These are phyloP conservation scores for Hozukius guyotensis DNA, from an alignment of 2,797 vertebrate genomes.

Conservation along the genomic window DNA sequence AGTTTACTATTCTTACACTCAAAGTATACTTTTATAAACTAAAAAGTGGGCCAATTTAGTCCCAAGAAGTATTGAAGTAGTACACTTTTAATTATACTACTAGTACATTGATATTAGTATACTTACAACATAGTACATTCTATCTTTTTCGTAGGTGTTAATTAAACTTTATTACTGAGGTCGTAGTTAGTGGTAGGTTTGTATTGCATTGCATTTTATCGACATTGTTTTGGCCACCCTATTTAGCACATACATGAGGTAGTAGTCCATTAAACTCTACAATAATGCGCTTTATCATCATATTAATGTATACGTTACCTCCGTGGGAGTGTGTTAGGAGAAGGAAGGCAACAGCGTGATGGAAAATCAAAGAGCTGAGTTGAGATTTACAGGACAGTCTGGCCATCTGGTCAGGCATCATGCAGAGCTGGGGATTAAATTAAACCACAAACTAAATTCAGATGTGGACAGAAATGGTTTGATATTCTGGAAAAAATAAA, in stretches of 20 bases:
- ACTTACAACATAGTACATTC: no score
- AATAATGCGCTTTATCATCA: neutral
- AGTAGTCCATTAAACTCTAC: neutral
- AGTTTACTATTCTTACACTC: no score
- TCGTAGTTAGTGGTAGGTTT: neutral
- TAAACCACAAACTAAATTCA: neutral
- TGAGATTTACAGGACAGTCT: neutral
- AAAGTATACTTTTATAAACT: no score
- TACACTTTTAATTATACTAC: no score
- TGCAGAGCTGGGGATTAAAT: neutral
- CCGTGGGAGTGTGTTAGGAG: neutral
- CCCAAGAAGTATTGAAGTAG: no score
- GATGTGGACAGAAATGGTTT: neutral
- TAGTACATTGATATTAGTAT: no score
- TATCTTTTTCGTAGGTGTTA: no score
- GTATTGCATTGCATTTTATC: neutral
- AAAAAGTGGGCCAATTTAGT: no score
- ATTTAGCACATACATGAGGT: neutral
- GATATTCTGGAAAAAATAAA: neutral
- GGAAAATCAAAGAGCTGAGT: neutral
- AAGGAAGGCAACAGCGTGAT: neutral
- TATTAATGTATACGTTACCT: neutral
- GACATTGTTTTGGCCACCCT: neutral
- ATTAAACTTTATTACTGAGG: no score
- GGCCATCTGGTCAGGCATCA: neutral